phyloP scores from a whole-genome alignment of 2,888 invertebrate species.

The Dorcus hopei region DNA sequence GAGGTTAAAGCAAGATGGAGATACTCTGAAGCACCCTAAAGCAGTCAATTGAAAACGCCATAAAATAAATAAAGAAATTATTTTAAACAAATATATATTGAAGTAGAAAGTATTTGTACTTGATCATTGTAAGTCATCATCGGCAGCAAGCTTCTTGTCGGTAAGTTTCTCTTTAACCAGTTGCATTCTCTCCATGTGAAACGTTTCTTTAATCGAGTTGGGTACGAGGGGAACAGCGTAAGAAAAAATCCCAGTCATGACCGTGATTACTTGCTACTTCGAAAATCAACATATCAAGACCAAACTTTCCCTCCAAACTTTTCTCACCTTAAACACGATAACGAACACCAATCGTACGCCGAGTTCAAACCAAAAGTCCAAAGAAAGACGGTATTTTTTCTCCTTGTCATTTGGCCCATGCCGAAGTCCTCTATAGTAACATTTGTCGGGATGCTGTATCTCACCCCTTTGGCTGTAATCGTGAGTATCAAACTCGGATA shows the following conservation, averaged over 20 bases:
- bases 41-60: too few relatives aligned
- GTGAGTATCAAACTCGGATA: slow-evolving; percentile 26
- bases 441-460: slow-evolving; percentile 24
- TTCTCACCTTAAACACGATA: slow-evolving; percentile 59
- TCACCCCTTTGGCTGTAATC: slow-evolving; percentile 22
- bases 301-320: slow-evolving; percentile 49
- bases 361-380: slow-evolving; percentile 57
- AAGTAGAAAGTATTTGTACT: too few relatives aligned
- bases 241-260: slow-evolving; percentile 59
- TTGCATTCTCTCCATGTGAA: background rate
- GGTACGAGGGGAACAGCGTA: slow-evolving; percentile 61
- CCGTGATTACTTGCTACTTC: slow-evolving; percentile 55
- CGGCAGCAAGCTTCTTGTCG: background rate
- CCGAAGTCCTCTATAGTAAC: slow-evolving; percentile 48
- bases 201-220: slow-evolving; percentile 40
- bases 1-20: too few relatives aligned
- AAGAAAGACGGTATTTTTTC: slow-evolving; percentile 44
- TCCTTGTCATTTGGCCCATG: slow-evolving; percentile 31
- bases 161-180: background rate
- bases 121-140: background rate
- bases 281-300: slow-evolving; percentile 24
- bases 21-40: too few relatives aligned
- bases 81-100: too few relatives aligned
- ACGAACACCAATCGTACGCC: slow-evolving; percentile 58
- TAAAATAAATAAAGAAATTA: too few relatives aligned